Evolutionary conservation across 2,888 invertebrate species (phyloP), one percentile per base, ranked within the genome.

Genomic region (Odontomyia ornata): DNA sequence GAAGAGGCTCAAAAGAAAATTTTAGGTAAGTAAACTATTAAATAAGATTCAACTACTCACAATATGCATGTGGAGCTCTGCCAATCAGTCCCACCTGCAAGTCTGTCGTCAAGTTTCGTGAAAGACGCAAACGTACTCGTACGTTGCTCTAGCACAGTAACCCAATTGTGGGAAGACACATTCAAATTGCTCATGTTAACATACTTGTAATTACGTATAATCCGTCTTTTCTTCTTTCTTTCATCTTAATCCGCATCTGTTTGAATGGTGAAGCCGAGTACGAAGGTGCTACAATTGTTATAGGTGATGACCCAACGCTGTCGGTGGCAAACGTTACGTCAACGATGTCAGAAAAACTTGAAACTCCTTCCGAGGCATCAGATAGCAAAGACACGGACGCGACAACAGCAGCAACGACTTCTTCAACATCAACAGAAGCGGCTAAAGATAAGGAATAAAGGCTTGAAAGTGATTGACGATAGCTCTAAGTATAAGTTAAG

Each of bases 1-100:
- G 78, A 78, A 36, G 36, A 71, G 25, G 78, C 78, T 21, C 69
- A 64, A 36, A 47, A 76, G 27, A 76, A 78, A 64, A 78, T 78
- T 62, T 77, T 78, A 56, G 78, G 78, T 77, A 76, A 46, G 27
- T 62, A 36, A 5, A 36, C 18, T 30, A 11, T 18, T 9, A 18
- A 13, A 25, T 60, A 21, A 4, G 11, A 23, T 18, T 21, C 2
- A 11, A 13, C 11, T 60, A 21, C 11, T 21, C 60, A 11, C n/a
- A 13, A 25, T 0, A 11, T 18, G 27, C 7, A 28, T 64, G 28
- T 52, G 52, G 15, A 52, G 15, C 52, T 52, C 18, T 52, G 52
- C 15, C 52, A 4, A 4, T 13, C 52, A 4, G 4, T 3, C 15
- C 52, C 52, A 52, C 18, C 52, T 52, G n/a, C 13, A 52, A 36